A percentile compares a stretch with the other conserved stretches of the same genome.
Conservation (phyloP, 2,888 invertebrate species). For the Xanthia togata region DNA sequence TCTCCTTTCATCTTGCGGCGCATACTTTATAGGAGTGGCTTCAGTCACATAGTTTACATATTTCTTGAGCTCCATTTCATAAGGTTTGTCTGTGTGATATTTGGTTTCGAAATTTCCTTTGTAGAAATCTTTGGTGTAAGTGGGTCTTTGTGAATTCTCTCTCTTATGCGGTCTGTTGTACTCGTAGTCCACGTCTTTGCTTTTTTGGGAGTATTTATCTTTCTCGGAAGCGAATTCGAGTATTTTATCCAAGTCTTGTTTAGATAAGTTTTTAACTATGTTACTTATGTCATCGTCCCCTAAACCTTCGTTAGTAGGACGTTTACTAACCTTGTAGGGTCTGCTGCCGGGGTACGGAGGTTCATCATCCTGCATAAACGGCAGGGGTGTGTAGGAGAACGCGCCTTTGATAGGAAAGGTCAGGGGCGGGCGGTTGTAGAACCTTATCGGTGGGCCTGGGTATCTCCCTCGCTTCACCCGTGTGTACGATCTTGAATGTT, state of each 20-base stretch:
- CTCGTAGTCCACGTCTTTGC: slow-evolving; percentile 58
- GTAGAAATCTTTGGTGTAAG: slow-evolving; percentile 46
- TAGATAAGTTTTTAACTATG: slow-evolving; percentile 82
- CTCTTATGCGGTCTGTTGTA: slow-evolving; percentile 53
- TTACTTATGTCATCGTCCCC: slow-evolving; percentile 83
- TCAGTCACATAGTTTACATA: slow-evolving; percentile 60
- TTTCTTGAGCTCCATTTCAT: slow-evolving; percentile 53
- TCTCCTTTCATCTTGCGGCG: slow-evolving; percentile 27
- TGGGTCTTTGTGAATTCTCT: slow-evolving; percentile 41
- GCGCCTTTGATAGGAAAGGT: slow-evolving; percentile 72
- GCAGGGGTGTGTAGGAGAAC: slow-evolving; percentile 83
- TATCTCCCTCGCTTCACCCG: slow-evolving; percentile 83
- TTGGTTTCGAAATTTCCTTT: slow-evolving; percentile 48
- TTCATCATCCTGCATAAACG: slow-evolving; percentile 72
- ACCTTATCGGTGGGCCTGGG: slow-evolving; percentile 76
- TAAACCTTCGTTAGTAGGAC: slow-evolving; percentile 77
- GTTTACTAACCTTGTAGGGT: slow-evolving; percentile 81
- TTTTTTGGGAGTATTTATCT: slow-evolving; percentile 60
- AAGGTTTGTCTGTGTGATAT: slow-evolving; percentile 48
- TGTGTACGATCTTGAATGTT: slow-evolving; percentile 63
- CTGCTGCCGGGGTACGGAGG: slow-evolving; percentile 67
- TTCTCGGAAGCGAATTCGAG: slow-evolving; percentile 78
- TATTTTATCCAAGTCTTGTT: slow-evolving; percentile 84
- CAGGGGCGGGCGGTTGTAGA: slow-evolving; percentile 79
- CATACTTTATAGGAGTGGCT: slow-evolving; percentile 36